Evolutionary conservation across 2,797 vertebrate genomes (phyloP).

Genomic region (Amphiprion clarkii): DNA sequence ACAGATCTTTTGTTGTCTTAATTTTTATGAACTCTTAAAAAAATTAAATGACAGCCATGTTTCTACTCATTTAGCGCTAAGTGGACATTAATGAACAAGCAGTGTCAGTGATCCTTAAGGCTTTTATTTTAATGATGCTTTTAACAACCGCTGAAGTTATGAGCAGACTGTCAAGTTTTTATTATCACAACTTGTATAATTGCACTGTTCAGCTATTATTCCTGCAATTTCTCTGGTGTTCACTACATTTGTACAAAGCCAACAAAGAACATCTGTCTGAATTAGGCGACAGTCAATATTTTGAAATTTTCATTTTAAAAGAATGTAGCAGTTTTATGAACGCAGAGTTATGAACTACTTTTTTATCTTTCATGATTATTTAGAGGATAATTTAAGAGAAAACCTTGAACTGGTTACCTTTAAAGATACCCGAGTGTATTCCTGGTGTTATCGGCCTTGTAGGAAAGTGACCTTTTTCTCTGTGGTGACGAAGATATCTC

Average conservation of each 20-base stretch:
- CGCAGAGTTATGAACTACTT: not conserved
- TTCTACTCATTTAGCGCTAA: not conserved
- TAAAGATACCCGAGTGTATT: constrained; percentile 80
- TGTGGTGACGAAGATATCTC: constrained; percentile 89
- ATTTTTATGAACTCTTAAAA: not conserved
- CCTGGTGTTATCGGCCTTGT: constrained; percentile 67
- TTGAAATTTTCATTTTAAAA: not conserved
- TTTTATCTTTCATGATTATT: not conserved
- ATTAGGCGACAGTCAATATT: not conserved
- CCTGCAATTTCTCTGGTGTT: not conserved
- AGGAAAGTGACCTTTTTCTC: constrained; percentile 80
- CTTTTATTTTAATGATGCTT: constrained; percentile 28
- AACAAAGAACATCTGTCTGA: not conserved
- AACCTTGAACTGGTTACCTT: constrained; percentile 53
- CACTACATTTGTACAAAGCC: constrained; percentile 3
- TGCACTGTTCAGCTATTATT: constrained; percentile 8
- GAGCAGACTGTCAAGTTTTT: not conserved
- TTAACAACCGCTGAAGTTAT: constrained; percentile 16
- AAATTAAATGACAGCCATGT: not conserved
- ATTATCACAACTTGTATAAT: constrained; percentile 18
- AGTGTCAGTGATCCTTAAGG: not conserved
- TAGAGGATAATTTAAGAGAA: not conserved
- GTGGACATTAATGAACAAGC: constrained; percentile 5
- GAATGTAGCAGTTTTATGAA: not conserved
- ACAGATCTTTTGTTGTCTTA: not conserved